These are phyloP conservation scores for Drosophila rubida DNA, from an alignment of 2,888 invertebrate species.

Conservation along the genomic window DNA sequence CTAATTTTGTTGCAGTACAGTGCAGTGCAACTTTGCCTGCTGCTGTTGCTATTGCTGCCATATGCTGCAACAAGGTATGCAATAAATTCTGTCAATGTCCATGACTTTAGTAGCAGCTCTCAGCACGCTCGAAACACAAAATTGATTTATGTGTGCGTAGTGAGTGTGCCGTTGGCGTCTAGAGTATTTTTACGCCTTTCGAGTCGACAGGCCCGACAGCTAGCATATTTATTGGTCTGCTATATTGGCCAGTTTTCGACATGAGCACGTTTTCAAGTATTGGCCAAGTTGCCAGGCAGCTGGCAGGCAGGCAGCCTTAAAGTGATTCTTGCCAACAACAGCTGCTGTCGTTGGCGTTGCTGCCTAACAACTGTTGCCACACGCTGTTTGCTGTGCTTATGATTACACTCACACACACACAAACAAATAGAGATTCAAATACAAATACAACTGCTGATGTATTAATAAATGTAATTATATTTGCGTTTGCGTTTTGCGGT, in stretches of 20 bases:
- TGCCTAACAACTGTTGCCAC: slow-evolving; percentile 4
- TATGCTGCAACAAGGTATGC: slow-evolving; percentile 43
- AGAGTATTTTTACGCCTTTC: slow-evolving; percentile 65
- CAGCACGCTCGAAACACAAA: slow-evolving; percentile 24
- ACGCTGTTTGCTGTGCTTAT: not conserved
- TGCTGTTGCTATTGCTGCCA: slow-evolving; percentile 1
- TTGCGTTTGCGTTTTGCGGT: slow-evolving; percentile 58
- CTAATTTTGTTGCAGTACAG: slow-evolving; percentile 41
- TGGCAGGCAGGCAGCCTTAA: slow-evolving; percentile 5
- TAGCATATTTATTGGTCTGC: slow-evolving; percentile 70
- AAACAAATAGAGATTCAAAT: not conserved
- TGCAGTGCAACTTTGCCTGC: slow-evolving; percentile 34
- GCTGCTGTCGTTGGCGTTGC: slow-evolving; percentile 23
- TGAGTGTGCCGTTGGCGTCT: slow-evolving; percentile 28
- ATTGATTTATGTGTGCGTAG: slow-evolving; percentile 56
- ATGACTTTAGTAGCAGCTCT: slow-evolving; percentile 20
- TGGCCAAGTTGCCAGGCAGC: slow-evolving; percentile 44
- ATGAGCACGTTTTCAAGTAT: slow-evolving; percentile 51
- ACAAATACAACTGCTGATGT: slow-evolving; percentile 70
- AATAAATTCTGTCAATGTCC: slow-evolving; percentile 47
- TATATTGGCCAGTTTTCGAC: slow-evolving; percentile 61
- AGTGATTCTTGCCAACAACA: slow-evolving; percentile 25
- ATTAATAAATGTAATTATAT: slow-evolving; percentile 77
- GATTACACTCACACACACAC: not conserved
- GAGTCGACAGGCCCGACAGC: slow-evolving; percentile 57